Evolutionary conservation across 2,888 invertebrate genomes (phyloP).

Genomic region (Syrista parreyssii): DNA sequence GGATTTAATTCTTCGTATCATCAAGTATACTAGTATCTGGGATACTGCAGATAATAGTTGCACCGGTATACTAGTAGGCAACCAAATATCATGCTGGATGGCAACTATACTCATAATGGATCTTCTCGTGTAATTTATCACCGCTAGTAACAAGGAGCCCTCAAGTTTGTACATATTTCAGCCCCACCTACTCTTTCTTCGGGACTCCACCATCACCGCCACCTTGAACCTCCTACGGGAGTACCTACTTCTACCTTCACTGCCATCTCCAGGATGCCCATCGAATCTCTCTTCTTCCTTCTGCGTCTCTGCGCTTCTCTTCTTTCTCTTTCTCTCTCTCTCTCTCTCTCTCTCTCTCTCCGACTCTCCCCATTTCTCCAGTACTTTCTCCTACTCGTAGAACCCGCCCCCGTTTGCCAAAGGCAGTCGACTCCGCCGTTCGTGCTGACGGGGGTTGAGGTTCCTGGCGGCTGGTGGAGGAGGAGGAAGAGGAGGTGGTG

Average conservation of each 20-base stretch:
- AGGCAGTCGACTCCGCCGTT: background rate
- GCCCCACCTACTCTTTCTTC: slow-evolving; percentile 31
- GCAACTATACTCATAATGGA: slow-evolving; percentile 43
- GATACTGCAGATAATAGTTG: background rate
- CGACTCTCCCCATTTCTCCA: background rate
- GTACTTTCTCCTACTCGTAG: background rate
- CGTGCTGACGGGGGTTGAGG: background rate
- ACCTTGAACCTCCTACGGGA: background rate
- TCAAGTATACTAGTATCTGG: background rate
- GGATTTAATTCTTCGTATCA: background rate
- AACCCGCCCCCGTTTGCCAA: background rate
- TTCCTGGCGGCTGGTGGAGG: background rate
- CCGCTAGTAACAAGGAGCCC: slow-evolving; percentile 59
- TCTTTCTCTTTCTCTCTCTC: slow-evolving; percentile 16
- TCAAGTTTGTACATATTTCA: slow-evolving; percentile 62
- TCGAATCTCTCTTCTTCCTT: slow-evolving; percentile 30
- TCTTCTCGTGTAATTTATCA: slow-evolving; percentile 55
- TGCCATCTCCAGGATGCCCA: background rate
- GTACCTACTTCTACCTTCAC: background rate
- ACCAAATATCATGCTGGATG: background rate
- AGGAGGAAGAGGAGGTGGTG: background rate
- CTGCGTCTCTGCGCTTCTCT: slow-evolving; percentile 23
- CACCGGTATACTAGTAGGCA: background rate
- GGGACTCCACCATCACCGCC: slow-evolving; percentile 21
- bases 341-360: slow-evolving; percentile 11